Base-by-base conservation (phyloP, 2,113 vertebrate species). In the Phylloscopus whistleri region DNA sequence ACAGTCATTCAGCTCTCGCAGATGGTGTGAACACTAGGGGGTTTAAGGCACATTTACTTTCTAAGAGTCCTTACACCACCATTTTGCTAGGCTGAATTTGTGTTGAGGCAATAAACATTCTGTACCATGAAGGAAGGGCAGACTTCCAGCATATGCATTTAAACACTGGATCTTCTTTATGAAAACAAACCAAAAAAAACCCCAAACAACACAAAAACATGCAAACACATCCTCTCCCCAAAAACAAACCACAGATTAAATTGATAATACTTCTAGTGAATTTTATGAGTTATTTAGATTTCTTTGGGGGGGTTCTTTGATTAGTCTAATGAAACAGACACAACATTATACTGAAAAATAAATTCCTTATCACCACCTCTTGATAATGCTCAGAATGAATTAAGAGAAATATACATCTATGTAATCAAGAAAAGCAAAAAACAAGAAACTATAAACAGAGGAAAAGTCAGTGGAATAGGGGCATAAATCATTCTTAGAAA, bases 211-310 rank as follows among this genome's bases (percentile, higher is more conserved):
- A 7, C 2, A 3, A 7, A 62, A 67, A 26, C 16, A 79, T 60
- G 22, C 10, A 46, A 55, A 1, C 1, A 52, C 13, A 37, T 7
- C 2, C 5, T 23, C 10, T 1, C 1, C 12, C 23, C 10, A 0
- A 9, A 77, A 86, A 2, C 6, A 60, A 53, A 4, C 4, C 1
- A 18, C 5, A 56, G 7, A 69, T 48, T n/a, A 76, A 66, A 66
- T 28, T 26, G 8, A 24, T 49, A 84, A 43, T 20, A 37, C 39
- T 70, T 68, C 31, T 15, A 11, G 55, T 41, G 0, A 44, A 46
- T 82, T 84, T 66, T 43, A 33, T 53, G 5, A n/a, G 6, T 28
- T 64, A 26, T 39, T 76, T 33, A 13, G 2, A 24, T 43, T 53
- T 56, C 0, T 17, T 81, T 30, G 26, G 8, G 1, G 1, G 37